phyloP scores from a whole-genome alignment of 2,888 invertebrate genomes.

The Cataglyphis rosenhaueri region DNA sequence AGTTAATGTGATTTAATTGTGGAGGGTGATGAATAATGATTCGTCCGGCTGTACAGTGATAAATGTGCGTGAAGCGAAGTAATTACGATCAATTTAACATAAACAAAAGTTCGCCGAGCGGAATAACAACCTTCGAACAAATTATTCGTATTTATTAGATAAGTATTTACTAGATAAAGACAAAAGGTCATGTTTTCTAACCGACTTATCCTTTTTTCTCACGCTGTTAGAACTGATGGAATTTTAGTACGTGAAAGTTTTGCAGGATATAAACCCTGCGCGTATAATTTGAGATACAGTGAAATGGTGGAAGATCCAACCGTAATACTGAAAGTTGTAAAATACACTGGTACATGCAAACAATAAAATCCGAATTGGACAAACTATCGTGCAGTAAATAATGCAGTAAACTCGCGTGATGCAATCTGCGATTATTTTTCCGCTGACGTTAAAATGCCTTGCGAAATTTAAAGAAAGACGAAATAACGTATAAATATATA shows the following conservation, averaged over 20 bases:
- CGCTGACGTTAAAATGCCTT: not conserved
- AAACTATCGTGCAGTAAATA: slow-evolving; percentile 32
- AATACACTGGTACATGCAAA: slow-evolving; percentile 18
- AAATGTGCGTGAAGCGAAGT: slow-evolving; percentile 32
- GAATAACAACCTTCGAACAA: slow-evolving; percentile 29
- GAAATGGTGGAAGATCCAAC: slow-evolving; percentile 21
- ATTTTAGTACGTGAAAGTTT: slow-evolving; percentile 10
- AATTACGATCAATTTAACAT: slow-evolving; percentile 42
- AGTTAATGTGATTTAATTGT: slow-evolving; percentile 1
- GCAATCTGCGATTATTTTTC: slow-evolving; percentile 26
- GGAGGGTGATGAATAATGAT: slow-evolving; percentile 16
- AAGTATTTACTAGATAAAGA: slow-evolving; percentile 19
- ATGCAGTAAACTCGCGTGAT: slow-evolving; percentile 27
- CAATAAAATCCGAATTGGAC: slow-evolving; percentile 51
- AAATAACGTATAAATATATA: not conserved
- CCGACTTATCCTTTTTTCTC: not conserved
- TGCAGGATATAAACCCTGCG: slow-evolving; percentile 21
- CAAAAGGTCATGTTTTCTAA: slow-evolving; percentile 26
- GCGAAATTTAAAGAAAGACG: not conserved
- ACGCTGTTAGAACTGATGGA: not conserved
- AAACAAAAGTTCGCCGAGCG: slow-evolving; percentile 26
- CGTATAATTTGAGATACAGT: slow-evolving; percentile 33
- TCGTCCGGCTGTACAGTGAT: not conserved
- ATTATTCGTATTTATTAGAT: slow-evolving; percentile 21
- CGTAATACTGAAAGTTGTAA: slow-evolving; percentile 42